Base-by-base conservation (phyloP, 2,113 vertebrate species). In the Nesogale talazaci region DNA sequence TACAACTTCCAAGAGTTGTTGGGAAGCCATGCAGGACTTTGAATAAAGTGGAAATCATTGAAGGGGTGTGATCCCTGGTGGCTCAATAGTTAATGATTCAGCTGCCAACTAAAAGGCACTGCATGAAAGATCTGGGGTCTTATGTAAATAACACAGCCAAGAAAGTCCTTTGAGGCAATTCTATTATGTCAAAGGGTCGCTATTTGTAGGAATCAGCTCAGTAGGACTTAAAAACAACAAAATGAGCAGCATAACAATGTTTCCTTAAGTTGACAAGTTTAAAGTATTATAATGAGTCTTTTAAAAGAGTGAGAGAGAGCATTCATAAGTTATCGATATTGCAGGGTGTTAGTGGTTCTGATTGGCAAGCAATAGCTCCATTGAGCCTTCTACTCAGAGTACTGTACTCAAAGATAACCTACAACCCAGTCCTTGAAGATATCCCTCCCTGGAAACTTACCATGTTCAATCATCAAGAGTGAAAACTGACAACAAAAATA, bases 361-460 rank as follows among this genome's bases (percentile, higher is more conserved):
- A 72, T 1, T 82, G 63, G 42, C 36, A 78, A 25, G n/a, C 2
- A 34, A 40, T 16, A 82, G 78, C 46, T 81, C 82, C 56, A 67
- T 2, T 78, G 69, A 90, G 25, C 69, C 88, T 91, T 89, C 88
- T 95, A 78, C 22, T 89, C 34, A 52, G 40, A 46, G 80, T 22
- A 1, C 57, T 80, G 5, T 89, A 42, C 52, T 59, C 86, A 0
- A 34, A 52, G 61, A 78, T n/a, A 79, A 22, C 25, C 82, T 16
- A 61, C 0, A 1, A 52, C 19, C 72, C 77, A 31, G 38, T 31
- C 42, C 86, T 76, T 29, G 22, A 57, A 16, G 42, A 74, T 77
- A 42, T 34, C 42, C 57, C 91, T 81, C 77, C 87, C 69, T 6
- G 36, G 56, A 91, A 94, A 67, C 34, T 36, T 77, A n/a, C 1